Evolutionary conservation across 2,797 vertebrate genomes (phyloP).

Genomic region (Sciurus vulgaris): DNA sequence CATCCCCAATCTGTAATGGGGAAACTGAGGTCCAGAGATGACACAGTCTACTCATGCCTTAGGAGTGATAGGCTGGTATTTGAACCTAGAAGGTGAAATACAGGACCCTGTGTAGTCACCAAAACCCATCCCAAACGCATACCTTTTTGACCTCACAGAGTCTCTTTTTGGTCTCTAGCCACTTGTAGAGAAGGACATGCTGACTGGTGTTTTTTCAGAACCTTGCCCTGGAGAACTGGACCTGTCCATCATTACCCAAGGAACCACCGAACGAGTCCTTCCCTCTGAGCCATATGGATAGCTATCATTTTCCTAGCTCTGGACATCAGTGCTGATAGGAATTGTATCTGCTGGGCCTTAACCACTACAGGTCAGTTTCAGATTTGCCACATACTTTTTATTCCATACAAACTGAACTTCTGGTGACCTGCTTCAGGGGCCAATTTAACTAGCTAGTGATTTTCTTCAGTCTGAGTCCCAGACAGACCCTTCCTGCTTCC

Average conservation of each 20-base stretch:
- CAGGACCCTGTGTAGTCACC: not conserved
- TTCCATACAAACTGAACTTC: not conserved
- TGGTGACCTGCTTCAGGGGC: not conserved
- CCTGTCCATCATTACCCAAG: not conserved
- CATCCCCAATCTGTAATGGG: not conserved
- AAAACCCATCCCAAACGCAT: not conserved
- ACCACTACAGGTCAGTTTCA: not conserved
- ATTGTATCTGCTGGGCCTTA: not conserved
- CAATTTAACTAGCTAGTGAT: not conserved
- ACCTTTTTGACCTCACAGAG: not conserved
- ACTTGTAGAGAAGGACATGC: not conserved
- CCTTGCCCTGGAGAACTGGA: not conserved
- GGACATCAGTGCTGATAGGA: not conserved
- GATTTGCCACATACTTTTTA: not conserved
- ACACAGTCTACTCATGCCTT: not conserved
- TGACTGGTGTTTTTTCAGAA: not conserved
- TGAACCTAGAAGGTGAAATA: not conserved
- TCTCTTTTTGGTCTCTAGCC: not conserved
- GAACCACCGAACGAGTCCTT: not conserved
- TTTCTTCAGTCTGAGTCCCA: conserved; percentile 12
- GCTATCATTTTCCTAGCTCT: not conserved
- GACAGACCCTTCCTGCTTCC: not conserved
- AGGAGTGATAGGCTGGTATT: not conserved
- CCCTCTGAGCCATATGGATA: not conserved
- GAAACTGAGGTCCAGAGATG: not conserved